Base-by-base conservation (phyloP, 2,797 vertebrate genomes). In the Lagocephalus sceleratus region DNA sequence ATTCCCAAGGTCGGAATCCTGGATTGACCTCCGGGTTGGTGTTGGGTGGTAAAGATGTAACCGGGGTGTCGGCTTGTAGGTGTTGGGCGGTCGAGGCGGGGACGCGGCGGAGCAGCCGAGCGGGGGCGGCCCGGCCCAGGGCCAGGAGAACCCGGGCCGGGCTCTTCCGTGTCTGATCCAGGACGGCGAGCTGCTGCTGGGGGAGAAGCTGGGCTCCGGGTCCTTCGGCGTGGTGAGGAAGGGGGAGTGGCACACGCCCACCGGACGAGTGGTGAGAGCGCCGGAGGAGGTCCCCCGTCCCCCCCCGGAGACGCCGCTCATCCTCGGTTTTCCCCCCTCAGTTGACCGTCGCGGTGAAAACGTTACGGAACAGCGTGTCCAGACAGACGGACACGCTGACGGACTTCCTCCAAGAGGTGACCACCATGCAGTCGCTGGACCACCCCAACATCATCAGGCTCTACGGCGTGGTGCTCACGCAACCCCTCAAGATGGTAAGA, bases 401-500 rank as follows among this genome's bases (percentile, higher is more conserved):
- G 0, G 94, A 94, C 73, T 97, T 97, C 67, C 90, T 97, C 3
- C 88, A 93, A 40, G 94, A 96, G 65, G 94, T 93, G 52, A 93
- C 92, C 1, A 76, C 82, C 63, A 95, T 97, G 94, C 93, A 94
- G 82, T 91, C 90, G 3, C 55, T 96, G 66, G 88, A 95, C 48
- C 94, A 97, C 72, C 88, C 90, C 12, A 91, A 94, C 47, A 92
- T 96, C 75, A 91, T 96, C 15, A 87, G 89, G 0, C 91, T 95
- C 1, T 92, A 94, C 0, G 95, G 94, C 0, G 93, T 95, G 2
- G 93, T 94, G 2, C 87, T 96, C 61, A 92, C 91, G 0, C 92
- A 92, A 71, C 94, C 94, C 1, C 89, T 96, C 46, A 95, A 94
- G 79, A 97, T 95, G 94, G 94, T 95, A 51, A 87, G 63, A 10